Conservation (phyloP, 1,140 invertebrate species). For the Conus betulinus region DNA sequence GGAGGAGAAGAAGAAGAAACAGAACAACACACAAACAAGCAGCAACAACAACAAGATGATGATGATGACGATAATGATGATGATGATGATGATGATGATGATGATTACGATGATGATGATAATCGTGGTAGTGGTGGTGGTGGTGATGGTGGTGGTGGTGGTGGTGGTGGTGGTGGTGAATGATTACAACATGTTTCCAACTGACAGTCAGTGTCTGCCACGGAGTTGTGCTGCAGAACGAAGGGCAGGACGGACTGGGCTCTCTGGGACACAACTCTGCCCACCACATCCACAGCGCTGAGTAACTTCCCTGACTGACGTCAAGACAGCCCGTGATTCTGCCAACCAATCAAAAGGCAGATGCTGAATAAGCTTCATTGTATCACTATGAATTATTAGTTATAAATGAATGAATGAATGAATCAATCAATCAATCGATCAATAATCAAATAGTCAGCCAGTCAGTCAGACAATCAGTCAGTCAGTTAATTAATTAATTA, state of each 20-base stretch:
- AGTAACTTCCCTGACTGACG: neutral
- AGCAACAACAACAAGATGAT: neutral
- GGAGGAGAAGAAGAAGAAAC: neutral
- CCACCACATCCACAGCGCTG: slow-evolving; percentile 4
- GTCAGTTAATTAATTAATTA: no score
- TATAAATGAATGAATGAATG: no score
- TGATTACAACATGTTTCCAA: neutral
- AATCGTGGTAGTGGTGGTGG: no score
- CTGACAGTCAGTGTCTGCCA: neutral
- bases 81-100: no score
- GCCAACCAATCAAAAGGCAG: neutral
- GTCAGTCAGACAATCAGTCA: no score
- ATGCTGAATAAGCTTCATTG: no score
- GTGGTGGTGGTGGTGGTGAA: neutral
- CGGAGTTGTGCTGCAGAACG: neutral
- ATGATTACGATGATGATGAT: no score
- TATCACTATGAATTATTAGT: no score
- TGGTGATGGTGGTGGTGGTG: neutral
- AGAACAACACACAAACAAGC: neutral
- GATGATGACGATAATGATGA: no score
- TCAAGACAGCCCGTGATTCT: slow-evolving; percentile 20
- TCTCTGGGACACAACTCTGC: neutral
- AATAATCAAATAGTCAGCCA: no score
- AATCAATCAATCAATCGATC: no score
- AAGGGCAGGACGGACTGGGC: neutral